Percentiles rank a stretch among this genome's conserved stretches.
These are phyloP conservation scores for Notospermus geniculatus DNA, from an alignment of 1,140 invertebrate species.

Conservation along the genomic window DNA sequence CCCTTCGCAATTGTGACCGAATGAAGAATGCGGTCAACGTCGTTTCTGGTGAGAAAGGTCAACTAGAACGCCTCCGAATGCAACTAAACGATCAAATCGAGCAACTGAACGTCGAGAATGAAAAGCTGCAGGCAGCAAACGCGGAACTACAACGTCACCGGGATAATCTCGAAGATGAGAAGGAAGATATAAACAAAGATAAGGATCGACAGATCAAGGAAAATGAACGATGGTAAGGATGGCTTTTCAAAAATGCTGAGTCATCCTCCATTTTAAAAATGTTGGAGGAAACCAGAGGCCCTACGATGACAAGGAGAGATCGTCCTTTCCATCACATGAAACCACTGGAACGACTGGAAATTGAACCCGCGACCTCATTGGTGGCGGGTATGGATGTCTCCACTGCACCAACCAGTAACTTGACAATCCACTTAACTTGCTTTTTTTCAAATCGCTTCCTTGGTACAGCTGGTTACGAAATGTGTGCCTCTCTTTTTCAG, in stretches of 20 bases:
- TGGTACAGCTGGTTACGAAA: too few species aligned
- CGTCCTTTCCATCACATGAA: too few species aligned
- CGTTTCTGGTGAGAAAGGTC: conserved; percentile 47
- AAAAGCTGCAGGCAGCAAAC: conserved; percentile 52
- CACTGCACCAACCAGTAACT: too few species aligned
- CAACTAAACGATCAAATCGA: conserved; percentile 51
- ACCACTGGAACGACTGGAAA: too few species aligned
- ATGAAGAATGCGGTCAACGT: conserved; percentile 50
- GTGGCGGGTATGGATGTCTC: too few species aligned
- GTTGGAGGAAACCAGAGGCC: too few species aligned
- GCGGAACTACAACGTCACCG: conserved; percentile 50
- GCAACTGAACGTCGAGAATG: conserved; percentile 40
- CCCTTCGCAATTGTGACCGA: conserved; percentile 46
- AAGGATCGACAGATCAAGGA: conserved; percentile 54
- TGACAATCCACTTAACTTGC: too few species aligned
- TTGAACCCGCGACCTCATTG: too few species aligned
- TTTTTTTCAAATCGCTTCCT: too few species aligned
- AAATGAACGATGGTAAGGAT: conserved; percentile 55
- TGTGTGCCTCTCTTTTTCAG: conserved; percentile 42
- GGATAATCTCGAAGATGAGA: conserved; percentile 54
- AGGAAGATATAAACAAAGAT: conserved; percentile 53
- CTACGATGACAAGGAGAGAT: too few species aligned
- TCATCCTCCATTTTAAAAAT: too few species aligned
- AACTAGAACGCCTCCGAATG: conserved; percentile 48
- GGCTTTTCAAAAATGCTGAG: too few species aligned